These are phyloP conservation scores for Colistium nudipinnis DNA, from an alignment of 2,113 vertebrate species.

Conservation along the genomic window DNA sequence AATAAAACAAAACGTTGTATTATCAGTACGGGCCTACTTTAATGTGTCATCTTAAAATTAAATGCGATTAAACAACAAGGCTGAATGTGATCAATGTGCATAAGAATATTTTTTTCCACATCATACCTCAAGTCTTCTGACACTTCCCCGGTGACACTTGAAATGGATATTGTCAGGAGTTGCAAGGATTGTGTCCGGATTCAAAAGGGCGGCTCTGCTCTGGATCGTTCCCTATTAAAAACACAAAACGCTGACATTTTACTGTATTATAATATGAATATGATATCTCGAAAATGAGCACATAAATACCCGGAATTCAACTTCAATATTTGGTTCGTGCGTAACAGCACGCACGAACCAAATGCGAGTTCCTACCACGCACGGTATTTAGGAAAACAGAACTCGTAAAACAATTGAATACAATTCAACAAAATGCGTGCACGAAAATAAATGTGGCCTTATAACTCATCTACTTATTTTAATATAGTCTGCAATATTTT, in stretches of 20 bases:
- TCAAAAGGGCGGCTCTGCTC: constrained; percentile 78
- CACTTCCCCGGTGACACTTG: constrained; percentile 87
- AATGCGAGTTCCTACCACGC: neutral
- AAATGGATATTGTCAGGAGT: constrained; percentile 85
- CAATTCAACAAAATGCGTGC: neutral
- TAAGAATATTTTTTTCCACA: constrained; percentile 27
- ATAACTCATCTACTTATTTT: neutral
- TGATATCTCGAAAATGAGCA: neutral
- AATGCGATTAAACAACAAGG: neutral
- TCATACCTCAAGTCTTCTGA: constrained; percentile 90
- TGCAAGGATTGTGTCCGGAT: constrained; percentile 81
- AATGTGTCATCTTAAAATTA: neutral
- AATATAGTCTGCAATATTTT: neutral
- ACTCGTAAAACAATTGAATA: neutral
- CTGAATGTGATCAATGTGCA: neutral
- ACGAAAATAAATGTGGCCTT: neutral
- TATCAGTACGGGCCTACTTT: neutral
- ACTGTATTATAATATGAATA: constrained; percentile 32
- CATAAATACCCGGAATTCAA: neutral
- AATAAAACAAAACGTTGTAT: neutral
- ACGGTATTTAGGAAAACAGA: neutral
- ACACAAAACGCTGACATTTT: constrained; percentile 70
- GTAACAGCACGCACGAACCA: constrained; percentile 23
- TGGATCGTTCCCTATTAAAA: constrained; percentile 77
- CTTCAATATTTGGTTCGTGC: neutral